phyloP scores from a whole-genome alignment of 2,888 invertebrate genomes.

The Temnothorax rugatulus region DNA sequence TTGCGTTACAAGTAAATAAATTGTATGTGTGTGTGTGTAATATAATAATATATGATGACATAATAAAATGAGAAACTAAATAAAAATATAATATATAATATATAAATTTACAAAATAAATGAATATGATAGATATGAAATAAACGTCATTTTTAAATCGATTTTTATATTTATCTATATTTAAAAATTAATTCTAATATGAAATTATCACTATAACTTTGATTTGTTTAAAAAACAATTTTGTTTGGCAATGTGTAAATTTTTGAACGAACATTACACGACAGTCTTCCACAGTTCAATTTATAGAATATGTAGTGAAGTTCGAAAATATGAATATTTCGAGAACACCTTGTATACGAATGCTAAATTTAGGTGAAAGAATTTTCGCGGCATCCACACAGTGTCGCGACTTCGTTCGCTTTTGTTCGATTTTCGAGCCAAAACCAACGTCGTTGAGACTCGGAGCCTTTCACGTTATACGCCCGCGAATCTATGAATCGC shows the following conservation, averaged over 20 bases:
- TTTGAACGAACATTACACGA: neutral
- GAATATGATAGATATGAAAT: neutral
- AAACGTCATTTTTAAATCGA: neutral
- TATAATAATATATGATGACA: neutral
- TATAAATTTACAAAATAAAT: neutral
- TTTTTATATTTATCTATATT: neutral
- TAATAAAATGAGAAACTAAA: neutral
- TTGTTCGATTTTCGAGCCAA: constrained; percentile 75
- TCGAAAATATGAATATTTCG: neutral
- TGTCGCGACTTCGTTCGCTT: constrained; percentile 64
- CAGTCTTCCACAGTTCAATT: neutral
- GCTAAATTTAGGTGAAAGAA: constrained; percentile 83
- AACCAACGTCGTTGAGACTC: constrained; percentile 64
- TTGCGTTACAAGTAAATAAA: neutral
- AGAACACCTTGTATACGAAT: constrained; percentile 74
- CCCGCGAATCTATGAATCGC: constrained; percentile 42
- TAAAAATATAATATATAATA: neutral
- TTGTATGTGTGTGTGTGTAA: neutral
- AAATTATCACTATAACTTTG: neutral
- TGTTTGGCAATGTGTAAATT: neutral
- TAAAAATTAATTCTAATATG: neutral
- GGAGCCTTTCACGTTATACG: constrained; percentile 36
- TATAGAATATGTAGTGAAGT: neutral
- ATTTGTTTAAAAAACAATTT: neutral
- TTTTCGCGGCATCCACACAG: constrained; percentile 75